Percentiles rank a stretch among this genome's conserved stretches.
These are phyloP conservation scores for Ceratothoa steindachneri DNA, from an alignment of 2,888 invertebrate genomes.

Conservation along the genomic window DNA sequence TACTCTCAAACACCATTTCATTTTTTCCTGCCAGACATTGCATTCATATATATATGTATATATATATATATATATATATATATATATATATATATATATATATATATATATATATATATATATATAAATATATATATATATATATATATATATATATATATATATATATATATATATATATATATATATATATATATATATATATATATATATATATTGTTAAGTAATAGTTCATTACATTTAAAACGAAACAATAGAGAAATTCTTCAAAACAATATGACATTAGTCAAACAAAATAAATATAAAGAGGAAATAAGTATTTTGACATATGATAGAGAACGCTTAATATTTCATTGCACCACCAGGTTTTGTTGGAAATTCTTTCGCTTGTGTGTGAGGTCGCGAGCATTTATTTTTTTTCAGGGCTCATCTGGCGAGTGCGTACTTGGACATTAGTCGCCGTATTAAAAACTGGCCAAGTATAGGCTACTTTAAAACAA, in stretches of 20 bases:
- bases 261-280: no score
- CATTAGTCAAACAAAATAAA: neutral
- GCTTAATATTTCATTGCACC: no score
- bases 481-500: no score
- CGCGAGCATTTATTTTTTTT: no score
- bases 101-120: neutral
- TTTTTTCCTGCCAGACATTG: neutral
- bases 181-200: neutral
- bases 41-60: neutral
- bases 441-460: no score
- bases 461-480: no score
- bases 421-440: no score
- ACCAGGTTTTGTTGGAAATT: no score
- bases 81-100: neutral
- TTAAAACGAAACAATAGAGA: no score
- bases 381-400: no score
- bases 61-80: neutral
- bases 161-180: neutral
- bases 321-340: no score
- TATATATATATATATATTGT: neutral
- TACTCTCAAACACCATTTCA: neutral
- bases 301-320: neutral
- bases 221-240: neutral
- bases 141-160: neutral
- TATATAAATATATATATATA: neutral